These are phyloP conservation scores for Botia kubotai DNA, from an alignment of 2,797 vertebrate genomes.

Conservation along the genomic window DNA sequence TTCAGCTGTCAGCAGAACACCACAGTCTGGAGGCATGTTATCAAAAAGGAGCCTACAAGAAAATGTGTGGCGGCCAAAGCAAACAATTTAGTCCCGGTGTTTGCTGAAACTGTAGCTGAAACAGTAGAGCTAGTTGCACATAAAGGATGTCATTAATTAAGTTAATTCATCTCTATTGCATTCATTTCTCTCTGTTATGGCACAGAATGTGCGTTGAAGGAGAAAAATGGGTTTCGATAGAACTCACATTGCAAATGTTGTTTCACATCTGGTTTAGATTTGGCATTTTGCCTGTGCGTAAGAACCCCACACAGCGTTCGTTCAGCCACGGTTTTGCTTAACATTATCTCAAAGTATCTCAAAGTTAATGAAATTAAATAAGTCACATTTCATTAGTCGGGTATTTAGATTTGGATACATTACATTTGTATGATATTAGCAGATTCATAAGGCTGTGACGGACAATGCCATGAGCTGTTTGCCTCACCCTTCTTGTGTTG, in stretches of 20 bases:
- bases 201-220: neutral
- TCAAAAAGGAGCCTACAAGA: neutral
- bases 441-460: neutral
- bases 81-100: neutral
- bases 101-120: conserved; percentile 12
- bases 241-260: conserved; percentile 13
- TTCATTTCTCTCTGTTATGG: conserved; percentile 1
- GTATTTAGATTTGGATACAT: conserved; percentile 12
- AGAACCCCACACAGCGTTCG: conserved; percentile 15
- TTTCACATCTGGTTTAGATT: conserved; percentile 42
- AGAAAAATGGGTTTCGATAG: conserved; percentile 29
- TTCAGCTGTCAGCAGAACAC: neutral
- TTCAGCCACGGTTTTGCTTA: conserved; percentile 28
- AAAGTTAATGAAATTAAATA: conserved; percentile 4
- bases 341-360: neutral
- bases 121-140: neutral
- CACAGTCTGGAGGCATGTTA: neutral
- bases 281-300: neutral
- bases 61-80: neutral
- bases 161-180: conserved; percentile 28
- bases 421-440: neutral
- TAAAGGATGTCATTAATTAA: conserved; percentile 34
- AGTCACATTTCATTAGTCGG: conserved; percentile 1
- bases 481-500: neutral
- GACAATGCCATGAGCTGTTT: neutral